Evolutionary conservation across 1,140 invertebrate species (phyloP), one percentile per base, ranked within the genome.

Genomic region (Drosophila gunungcola): DNA sequence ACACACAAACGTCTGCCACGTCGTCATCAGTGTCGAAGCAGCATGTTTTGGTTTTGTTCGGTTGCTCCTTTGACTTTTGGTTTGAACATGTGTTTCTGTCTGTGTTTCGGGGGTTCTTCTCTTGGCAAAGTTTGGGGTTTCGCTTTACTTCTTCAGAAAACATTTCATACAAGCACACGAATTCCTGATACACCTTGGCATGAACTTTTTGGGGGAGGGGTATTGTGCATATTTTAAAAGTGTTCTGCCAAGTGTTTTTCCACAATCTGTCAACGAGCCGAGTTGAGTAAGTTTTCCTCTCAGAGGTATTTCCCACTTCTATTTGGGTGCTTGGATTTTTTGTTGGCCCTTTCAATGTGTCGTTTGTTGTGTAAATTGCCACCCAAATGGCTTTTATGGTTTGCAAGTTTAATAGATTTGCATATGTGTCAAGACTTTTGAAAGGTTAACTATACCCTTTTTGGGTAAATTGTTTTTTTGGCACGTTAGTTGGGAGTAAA

Each of bases 1-100:
- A 86, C 46, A 86, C 80, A 88, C 70, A 83, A 86, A 88, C 72
- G 83, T 83, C 84, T 84, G 72, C 65, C 73, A 74, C 76, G 80
- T 76, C 74, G 80, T 51, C 79, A 64, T 74, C 80, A 78, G 43
- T 79, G 76, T 78, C 60, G 68, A 49, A 46, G 68, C 34, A 55
- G 76, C 45, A 65, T 68, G 73, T 76, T 76, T 55, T 56, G 69
- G 41, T 55, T 38, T 54, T 38, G 12, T 29, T 39, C 60, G 38
- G 60, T 48, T 77, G 82, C 73, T 86, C 55, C 63, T 80, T 70
- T 65, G 65, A 62, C 64, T 72, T 72, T 76, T 82, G 62, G 54
- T 52, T 51, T 62, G 21, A 34, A 70, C 68, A 72, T 70, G 67
- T 68, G 68, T 85, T 70, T 86, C 67, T 77, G 62, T 75, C 25